A percentile compares a stretch with the other conserved stretches of the same genome.
Evolutionary conservation across 2,113 vertebrate genomes (phyloP).

Genomic region (Chitala chitala): DNA sequence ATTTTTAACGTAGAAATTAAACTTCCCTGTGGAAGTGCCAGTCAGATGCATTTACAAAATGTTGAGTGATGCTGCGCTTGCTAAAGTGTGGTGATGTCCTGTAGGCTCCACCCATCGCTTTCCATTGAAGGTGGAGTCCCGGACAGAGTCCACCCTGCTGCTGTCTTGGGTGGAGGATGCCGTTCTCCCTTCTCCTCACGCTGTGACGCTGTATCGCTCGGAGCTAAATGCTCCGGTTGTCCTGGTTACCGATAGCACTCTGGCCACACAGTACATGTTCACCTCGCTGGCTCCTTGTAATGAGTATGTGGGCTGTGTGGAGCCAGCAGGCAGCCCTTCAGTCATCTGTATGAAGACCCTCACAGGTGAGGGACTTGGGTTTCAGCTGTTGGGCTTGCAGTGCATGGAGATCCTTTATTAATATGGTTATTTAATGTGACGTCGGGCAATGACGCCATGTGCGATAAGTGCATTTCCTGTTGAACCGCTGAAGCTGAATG

Average conservation of each 20-base stretch:
- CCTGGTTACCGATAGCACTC: not conserved
- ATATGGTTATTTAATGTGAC: no score
- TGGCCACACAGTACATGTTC: conserved; percentile 38
- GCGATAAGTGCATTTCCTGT: not conserved
- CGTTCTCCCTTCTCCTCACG: not conserved
- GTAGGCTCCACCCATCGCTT: conserved; percentile 44
- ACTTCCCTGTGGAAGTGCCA: no score
- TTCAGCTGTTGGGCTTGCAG: no score
- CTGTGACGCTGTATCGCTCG: conserved; percentile 34
- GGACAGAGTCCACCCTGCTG: conserved; percentile 34
- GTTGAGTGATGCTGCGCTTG: no score
- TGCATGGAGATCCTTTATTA: no score
- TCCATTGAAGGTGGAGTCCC: conserved; percentile 42
- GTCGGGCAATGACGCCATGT: not conserved
- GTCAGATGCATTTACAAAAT: not conserved
- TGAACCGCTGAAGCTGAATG: not conserved
- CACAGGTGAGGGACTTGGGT: conserved; percentile 46
- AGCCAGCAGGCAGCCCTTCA: conserved; percentile 23
- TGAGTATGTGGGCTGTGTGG: conserved; percentile 48
- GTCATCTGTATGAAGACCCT: conserved; percentile 46
- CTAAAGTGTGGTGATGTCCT: no score
- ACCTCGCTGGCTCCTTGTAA: conserved; percentile 47
- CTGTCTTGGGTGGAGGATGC: conserved; percentile 40
- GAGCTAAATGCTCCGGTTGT: conserved; percentile 24
- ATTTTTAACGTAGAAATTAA: no score